A percentile compares a stretch with the other conserved stretches of the same genome.
Conservation (phyloP, 2,888 invertebrate genomes). For the Hypselothyrea guttata region DNA sequence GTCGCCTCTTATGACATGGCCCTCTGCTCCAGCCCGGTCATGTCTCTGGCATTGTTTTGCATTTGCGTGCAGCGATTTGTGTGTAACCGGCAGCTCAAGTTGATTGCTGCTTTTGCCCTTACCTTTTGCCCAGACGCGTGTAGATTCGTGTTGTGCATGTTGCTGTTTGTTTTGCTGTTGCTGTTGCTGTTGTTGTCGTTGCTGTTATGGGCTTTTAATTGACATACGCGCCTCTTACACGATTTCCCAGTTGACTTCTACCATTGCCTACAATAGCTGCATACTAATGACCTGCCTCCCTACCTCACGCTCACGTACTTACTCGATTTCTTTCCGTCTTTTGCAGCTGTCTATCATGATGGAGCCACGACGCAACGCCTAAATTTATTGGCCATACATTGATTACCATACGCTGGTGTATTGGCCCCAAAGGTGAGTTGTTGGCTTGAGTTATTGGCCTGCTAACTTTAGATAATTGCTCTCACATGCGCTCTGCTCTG, state of each 20-base stretch:
- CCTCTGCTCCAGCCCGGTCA: constrained; percentile 7
- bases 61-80: constrained; percentile 72
- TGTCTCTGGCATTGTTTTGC: constrained; percentile 53
- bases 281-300: constrained; percentile 53
- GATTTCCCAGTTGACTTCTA: constrained; percentile 61
- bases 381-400: constrained; percentile 58
- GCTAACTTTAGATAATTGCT: constrained; percentile 62
- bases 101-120: constrained; percentile 36
- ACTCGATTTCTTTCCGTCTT: constrained; percentile 18
- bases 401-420: constrained; percentile 35
- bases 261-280: constrained; percentile 42
- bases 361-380: constrained; percentile 29
- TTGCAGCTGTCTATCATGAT: constrained; percentile 49
- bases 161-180: constrained; percentile 4
- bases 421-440: constrained; percentile 55
- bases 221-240: constrained; percentile 71
- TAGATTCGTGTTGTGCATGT: constrained; percentile 28
- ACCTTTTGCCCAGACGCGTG: constrained; percentile 33
- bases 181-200: constrained; percentile 9
- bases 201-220: constrained; percentile 71
- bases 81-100: constrained; percentile 35
- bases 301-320: constrained; percentile 11
- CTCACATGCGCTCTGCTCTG: constrained; percentile 50
- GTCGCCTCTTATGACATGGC: constrained; percentile 9
- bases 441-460: constrained; percentile 57